phyloP scores from a whole-genome alignment of 64 coral and sea anemone genomes.

The Porites lutea region DNA sequence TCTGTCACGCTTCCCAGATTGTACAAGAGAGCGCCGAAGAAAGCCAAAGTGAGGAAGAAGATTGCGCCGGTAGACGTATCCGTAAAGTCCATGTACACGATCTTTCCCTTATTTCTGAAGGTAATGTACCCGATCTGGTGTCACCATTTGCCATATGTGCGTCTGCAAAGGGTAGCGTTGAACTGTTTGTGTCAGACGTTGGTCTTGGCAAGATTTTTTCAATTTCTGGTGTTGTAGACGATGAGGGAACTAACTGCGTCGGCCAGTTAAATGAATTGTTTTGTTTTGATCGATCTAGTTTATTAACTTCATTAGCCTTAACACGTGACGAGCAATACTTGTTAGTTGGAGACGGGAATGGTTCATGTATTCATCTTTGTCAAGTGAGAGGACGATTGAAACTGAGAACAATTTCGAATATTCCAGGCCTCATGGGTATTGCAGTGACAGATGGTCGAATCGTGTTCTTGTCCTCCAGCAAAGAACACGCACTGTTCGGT shows the following conservation, averaged over 20 bases:
- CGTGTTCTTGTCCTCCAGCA: constrained; percentile 50
- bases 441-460: constrained; percentile 54
- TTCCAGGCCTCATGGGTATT: constrained; percentile 67
- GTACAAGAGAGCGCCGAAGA: too few species aligned
- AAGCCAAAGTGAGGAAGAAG: too few species aligned
- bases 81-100: too few species aligned
- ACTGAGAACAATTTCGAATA: constrained; percentile 60
- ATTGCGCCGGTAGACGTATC: too few species aligned
- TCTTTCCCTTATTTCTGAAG: too few species aligned
- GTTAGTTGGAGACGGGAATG: constrained; percentile 19
- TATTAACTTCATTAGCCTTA: constrained; percentile 28
- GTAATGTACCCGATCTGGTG: too few species aligned
- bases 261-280: constrained; percentile 15
- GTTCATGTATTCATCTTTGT: constrained; percentile 24
- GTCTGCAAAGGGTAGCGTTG: too few species aligned
- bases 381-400: constrained; percentile 38
- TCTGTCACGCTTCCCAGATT: too few species aligned
- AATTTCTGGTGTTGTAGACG: background rate
- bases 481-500: constrained; percentile 46
- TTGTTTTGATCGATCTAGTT: background rate
- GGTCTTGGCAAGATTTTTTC: constrained; percentile 17
- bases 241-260: background rate
- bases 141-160: too few species aligned
- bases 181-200: too few species aligned
- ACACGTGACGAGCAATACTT: constrained; percentile 6